Evolutionary conservation across 2,797 vertebrate genomes (phyloP).

Genomic region (Cirrhinus mrigala): DNA sequence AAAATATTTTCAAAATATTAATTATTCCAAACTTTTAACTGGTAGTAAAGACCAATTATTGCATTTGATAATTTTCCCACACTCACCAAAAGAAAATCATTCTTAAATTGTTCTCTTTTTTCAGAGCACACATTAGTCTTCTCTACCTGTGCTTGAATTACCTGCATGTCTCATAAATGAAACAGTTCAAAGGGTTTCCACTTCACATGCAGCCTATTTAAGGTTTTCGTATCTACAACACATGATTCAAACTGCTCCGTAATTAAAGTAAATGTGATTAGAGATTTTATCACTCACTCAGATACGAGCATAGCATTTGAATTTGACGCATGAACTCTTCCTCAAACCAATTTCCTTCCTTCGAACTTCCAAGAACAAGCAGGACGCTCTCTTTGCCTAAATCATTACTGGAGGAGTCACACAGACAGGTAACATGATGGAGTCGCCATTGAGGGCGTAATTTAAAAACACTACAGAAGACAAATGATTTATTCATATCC

Average conservation of each 20-base stretch:
- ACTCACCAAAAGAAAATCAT: slow-evolving; percentile 64
- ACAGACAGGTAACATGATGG: slow-evolving; percentile 36
- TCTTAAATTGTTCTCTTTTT: slow-evolving; percentile 64
- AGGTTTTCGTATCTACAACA: slow-evolving; percentile 3
- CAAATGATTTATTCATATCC: slow-evolving; percentile 82
- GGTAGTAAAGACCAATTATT: slow-evolving; percentile 20
- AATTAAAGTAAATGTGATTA: slow-evolving; percentile 72
- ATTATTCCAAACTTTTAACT: neutral
- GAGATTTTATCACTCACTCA: slow-evolving; percentile 60
- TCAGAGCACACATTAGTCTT: slow-evolving; percentile 46
- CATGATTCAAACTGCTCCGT: slow-evolving; percentile 66
- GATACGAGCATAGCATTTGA: slow-evolving; percentile 68
- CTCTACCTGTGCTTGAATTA: slow-evolving; percentile 42
- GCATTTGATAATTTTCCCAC: slow-evolving; percentile 63
- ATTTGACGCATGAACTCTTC: slow-evolving; percentile 67
- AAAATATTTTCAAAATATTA: neutral
- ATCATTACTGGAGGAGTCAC: slow-evolving; percentile 38
- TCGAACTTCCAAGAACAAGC: slow-evolving; percentile 55
- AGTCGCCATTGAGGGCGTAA: slow-evolving; percentile 35
- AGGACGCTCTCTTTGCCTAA: slow-evolving; percentile 36
- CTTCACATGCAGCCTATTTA: slow-evolving; percentile 58
- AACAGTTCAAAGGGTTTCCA: slow-evolving; percentile 66
- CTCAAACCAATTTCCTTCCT: slow-evolving; percentile 73
- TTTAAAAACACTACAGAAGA: slow-evolving; percentile 67
- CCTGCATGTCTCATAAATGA: slow-evolving; percentile 63